Evolutionary conservation across 2,797 vertebrate species (phyloP), one percentile per base, ranked within the genome.

Genomic region (Picus viridis): DNA sequence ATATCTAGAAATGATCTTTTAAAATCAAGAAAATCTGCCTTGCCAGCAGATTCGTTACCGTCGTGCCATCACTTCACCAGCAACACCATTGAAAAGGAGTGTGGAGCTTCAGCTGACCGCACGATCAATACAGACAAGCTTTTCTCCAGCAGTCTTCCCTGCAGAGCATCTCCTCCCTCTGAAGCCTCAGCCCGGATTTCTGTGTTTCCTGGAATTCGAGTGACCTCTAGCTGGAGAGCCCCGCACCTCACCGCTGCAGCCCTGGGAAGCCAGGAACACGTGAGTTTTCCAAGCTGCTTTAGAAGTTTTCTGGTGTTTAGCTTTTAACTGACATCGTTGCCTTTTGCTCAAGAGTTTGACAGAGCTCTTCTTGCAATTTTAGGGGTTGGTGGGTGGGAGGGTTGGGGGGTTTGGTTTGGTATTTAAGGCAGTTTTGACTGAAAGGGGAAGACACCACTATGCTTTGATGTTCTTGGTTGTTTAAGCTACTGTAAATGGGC

Each of bases 141-240:
- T 79, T 39, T 70, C 20, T 49, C 23, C 61, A 30, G 11, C 14
- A 16, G 27, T 54, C n/a, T 27, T 56, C 45, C 64, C 26, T 14
- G 12, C 7, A 56, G 58, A 56, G 13, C 23, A 4, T 7, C 16
- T 36, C n/a, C 34, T 83, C 29, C n/a, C 24, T 43, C 36, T 49
- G 34, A 39, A 30, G 8, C 62, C 64, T 47, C 6, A 26, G 27
- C 71, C 69, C 22, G 63, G 45, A 83, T 81, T 59, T 61, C 70
- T 64, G 49, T 54, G 89, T 58, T 89, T 70, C 70, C 58, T 96
- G 96, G 73, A 94, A 69, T 90, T 80, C 61, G 75, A 86, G 70
- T 88, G 93, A 89, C 70, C 94, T 6, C 75, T 94, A 83, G 64
- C 75, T 82, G 83, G 64, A 68, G 73, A 78, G 51, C 34, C 26